A percentile compares a stretch with the other conserved stretches of the same genome.
phyloP scores from a whole-genome alignment of 2,888 invertebrate species.

The Stratiomys singularior region DNA sequence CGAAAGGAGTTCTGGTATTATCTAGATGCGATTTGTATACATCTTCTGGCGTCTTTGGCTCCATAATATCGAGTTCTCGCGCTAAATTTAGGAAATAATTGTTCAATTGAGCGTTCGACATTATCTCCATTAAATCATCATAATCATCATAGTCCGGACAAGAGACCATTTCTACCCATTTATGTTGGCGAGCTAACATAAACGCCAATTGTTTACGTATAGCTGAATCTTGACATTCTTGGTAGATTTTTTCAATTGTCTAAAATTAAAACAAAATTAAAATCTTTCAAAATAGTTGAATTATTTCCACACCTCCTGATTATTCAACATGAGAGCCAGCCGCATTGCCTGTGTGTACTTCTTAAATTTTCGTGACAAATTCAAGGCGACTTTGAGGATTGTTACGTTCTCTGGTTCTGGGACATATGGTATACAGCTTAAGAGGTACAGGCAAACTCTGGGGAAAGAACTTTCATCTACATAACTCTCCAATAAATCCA shows the following conservation, averaged over 20 bases:
- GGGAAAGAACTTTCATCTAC: constrained; percentile 91
- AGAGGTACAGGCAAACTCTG: constrained; percentile 88
- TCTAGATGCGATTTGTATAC: constrained; percentile 99
- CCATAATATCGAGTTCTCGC: constrained; percentile 98
- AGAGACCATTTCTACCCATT: constrained; percentile 82
- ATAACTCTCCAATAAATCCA: constrained; percentile 86
- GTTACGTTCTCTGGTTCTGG: constrained; percentile 93
- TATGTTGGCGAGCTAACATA: constrained; percentile 94
- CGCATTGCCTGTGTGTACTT: constrained; percentile 91
- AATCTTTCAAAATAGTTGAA: neutral
- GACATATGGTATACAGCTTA: constrained; percentile 93
- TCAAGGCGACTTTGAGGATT: constrained; percentile 83
- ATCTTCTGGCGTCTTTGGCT: constrained; percentile 98
- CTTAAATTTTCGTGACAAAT: constrained; percentile 86
- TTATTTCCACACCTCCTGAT: constrained; percentile 69
- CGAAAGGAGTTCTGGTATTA: constrained; percentile 79
- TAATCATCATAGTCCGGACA: constrained; percentile 68
- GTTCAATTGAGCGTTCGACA: constrained; percentile 93
- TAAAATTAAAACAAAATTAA: constrained; percentile 56
- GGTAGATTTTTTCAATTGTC: constrained; percentile 86
- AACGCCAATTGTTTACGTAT: constrained; percentile 94
- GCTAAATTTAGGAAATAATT: constrained; percentile 92
- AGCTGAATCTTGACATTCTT: constrained; percentile 81
- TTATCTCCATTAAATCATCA: constrained; percentile 86
- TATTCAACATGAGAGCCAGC: constrained; percentile 90